phyloP scores from a whole-genome alignment of 23 tunicate species.

The Ascidia mentula region DNA sequence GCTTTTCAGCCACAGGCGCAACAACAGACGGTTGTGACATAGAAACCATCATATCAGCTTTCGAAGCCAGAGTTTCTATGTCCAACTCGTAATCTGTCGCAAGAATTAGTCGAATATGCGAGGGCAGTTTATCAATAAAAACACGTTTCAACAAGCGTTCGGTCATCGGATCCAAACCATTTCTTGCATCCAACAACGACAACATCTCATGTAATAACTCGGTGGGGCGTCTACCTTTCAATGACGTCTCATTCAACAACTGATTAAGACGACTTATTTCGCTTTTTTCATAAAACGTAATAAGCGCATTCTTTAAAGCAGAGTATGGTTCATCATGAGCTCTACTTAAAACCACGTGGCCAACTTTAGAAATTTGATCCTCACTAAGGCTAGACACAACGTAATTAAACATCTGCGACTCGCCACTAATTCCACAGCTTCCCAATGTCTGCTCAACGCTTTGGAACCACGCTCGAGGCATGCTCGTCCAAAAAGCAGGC shows the following conservation, averaged over 20 bases:
- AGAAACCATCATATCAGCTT: not conserved
- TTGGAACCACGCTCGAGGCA: not conserved
- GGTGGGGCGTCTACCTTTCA: not conserved
- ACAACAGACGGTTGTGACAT: not conserved
- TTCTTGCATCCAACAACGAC: not conserved
- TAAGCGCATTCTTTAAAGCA: not conserved
- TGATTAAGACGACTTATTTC: not conserved
- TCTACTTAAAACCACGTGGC: not conserved
- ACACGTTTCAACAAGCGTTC: not conserved
- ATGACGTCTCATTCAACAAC: not conserved
- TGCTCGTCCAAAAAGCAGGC: not conserved
- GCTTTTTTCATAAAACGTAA: not conserved
- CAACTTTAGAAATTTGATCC: not conserved
- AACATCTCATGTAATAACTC: not conserved
- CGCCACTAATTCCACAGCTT: not conserved
- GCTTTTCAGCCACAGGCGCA: too few species aligned
- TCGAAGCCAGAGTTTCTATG: not conserved
- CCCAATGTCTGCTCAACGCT: not conserved
- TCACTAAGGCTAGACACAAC: not conserved
- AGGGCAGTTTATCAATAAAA: not conserved
- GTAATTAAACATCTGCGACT: not conserved
- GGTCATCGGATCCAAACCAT: not conserved
- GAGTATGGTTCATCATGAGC: not conserved
- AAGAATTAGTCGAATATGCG: not conserved
- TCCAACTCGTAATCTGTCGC: not conserved